Evolutionary conservation across 2,888 invertebrate genomes (phyloP), one percentile per base, ranked within the genome.

Genomic region (Microctonus aethiopoides): DNA sequence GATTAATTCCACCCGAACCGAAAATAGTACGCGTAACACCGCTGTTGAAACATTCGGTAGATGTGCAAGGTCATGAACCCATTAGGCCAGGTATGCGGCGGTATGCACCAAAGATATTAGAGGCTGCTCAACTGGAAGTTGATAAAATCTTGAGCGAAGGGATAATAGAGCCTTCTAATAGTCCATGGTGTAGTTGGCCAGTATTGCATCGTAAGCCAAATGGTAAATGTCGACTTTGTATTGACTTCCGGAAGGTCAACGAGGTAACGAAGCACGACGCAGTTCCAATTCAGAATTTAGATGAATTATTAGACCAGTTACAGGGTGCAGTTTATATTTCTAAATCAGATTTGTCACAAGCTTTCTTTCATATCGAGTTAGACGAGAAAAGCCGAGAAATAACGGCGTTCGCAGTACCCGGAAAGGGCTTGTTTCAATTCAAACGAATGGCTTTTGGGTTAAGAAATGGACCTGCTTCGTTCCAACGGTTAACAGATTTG

Each of bases 141-240:
- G n/a, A n/a, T 10, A 36, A 77, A 1, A 82, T 84, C 81, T 36
- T 84, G 0, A 57, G 29, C 1, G n/a, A 73, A 0, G 80, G 76
- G 0, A 77, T 83, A 0, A 78, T 84, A 0, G 54, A 72, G 26
- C 67, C 52, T 0, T 68, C 62, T 0, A 16, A 52, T 0, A 70
- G 67, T 13, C 65, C 75, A 1, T 82, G 78, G 79, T 75, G 75
- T 11, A 81, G 80, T 4, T 79, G 79, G 0, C 72, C 78, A 9
- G 68, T 81, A 0, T 73, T 80, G 26, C 73, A 79, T 2, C 73
- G 72, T 10, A 81, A 82, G 57, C 72, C 77, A 11, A 73, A 79
- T 60, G 77, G 76, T 0, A 72, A 69, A 1, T 79, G 75, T 46
- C 62, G 81, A 13, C 77, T 83, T 20, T 78, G 80, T 36, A 74